Conservation (phyloP, 2,888 invertebrate genomes). For the Colostygia pectinataria region DNA sequence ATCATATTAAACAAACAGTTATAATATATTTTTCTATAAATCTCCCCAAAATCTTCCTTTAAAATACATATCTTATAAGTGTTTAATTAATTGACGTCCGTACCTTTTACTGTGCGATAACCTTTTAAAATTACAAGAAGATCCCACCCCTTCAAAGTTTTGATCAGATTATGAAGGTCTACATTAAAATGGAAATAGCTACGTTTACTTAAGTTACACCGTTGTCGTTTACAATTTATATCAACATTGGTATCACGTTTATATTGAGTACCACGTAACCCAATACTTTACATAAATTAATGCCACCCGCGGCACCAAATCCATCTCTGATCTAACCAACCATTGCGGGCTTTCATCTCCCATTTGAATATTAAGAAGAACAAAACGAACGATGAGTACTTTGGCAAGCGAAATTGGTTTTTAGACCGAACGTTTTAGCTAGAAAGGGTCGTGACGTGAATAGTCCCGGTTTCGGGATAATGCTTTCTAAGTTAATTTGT, state of each 20-base stretch:
- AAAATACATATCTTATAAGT: too few relatives aligned
- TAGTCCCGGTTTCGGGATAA: conserved; percentile 48
- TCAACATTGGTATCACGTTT: conserved; percentile 73
- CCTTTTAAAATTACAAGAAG: background rate
- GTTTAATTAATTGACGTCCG: background rate
- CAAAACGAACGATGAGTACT: conserved; percentile 58
- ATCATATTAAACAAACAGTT: too few relatives aligned
- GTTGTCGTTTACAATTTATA: conserved; percentile 57
- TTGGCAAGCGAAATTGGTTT: conserved; percentile 49
- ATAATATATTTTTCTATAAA: too few relatives aligned
- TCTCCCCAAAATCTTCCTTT: too few relatives aligned
- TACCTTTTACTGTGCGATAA: background rate
- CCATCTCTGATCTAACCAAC: conserved; percentile 69
- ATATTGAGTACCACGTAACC: conserved; percentile 68
- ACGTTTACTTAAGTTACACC: conserved; percentile 40
- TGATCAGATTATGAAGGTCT: conserved; percentile 2
- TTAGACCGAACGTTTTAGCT: conserved; percentile 44
- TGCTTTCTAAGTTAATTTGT: conserved; percentile 44
- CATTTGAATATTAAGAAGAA: conserved; percentile 72
- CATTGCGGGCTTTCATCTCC: conserved; percentile 65
- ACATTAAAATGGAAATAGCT: background rate
- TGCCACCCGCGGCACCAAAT: conserved; percentile 51
- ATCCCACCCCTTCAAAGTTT: background rate
- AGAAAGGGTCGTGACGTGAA: conserved; percentile 50
- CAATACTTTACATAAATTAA: conserved; percentile 75